Evolutionary conservation across 2,797 vertebrate genomes (phyloP), one percentile per base, ranked within the genome.

Genomic region (Microctenopoma stevenorrisi): DNA sequence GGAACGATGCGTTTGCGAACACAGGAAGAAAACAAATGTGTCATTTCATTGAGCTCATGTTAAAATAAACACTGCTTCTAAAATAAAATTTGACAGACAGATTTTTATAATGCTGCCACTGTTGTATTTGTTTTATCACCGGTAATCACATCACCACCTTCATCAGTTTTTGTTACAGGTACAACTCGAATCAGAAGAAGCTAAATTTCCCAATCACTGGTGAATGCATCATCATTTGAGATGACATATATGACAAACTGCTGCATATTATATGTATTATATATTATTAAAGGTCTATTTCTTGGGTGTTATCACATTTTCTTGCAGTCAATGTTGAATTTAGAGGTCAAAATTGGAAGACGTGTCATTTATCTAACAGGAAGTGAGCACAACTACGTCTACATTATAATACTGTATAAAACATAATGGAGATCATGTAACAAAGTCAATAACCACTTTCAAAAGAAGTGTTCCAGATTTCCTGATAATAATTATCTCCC

Each of bases 111-210:
- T 37, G 1, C 50, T 5, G 1, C 14, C 4, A 60, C 16, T 10
- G 2, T 0, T 18, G 0, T 63, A 0, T 0, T 40, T 22, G 22
- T 22, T 38, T 9, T 5, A 56, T 48, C 0, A 26, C 2, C 0
- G 4, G 15, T 16, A 2, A 2, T 16, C 14, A 42, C 12, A 9
- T 1, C n/a, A 44, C 15, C 43, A n/a, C 15, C 43, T 12, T 40
- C 0, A 13, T 26, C 3, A 4, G 2, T 51, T 35, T 35, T 38
- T 38, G 37, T 13, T 11, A 30, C 3, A 5, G 0, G 37, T 46
- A 22, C 25, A 28, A 14, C 0, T 18, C 28, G 4, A 16, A 25
- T 40, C 0, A 11, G 0, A 10, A 35, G 1, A 0, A 0, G 0
- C 1, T 0, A 25, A 5, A 33, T 35, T 47, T 54, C 37, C 57